Evolutionary conservation across 1,140 invertebrate genomes (phyloP).

Genomic region (Rhizoglyphus robini): DNA sequence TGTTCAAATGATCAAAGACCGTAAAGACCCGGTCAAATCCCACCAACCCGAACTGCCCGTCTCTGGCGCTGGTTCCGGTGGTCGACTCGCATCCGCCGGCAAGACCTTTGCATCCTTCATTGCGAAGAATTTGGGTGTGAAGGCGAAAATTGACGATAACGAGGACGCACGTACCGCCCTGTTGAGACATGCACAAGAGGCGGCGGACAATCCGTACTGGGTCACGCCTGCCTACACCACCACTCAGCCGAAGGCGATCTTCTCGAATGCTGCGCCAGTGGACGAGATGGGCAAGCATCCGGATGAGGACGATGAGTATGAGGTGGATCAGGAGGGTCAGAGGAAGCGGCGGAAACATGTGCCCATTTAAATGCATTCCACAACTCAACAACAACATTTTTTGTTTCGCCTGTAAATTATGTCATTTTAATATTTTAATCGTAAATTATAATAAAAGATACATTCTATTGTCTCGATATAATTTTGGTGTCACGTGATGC

Average conservation of each 20-base stretch:
- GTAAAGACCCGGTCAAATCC: constrained; percentile 82
- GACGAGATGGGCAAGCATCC: not conserved
- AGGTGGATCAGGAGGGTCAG: not conserved
- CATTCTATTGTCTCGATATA: too few species aligned
- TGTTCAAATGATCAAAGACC: constrained; percentile 80
- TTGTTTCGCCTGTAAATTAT: too few species aligned
- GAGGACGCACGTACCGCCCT: constrained; percentile 93
- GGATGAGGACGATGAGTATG: constrained; percentile 14
- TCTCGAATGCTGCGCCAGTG: constrained; percentile 22
- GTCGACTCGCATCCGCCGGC: constrained; percentile 84
- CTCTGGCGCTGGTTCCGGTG: constrained; percentile 57
- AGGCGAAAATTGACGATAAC: constrained; percentile 76
- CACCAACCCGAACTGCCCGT: constrained; percentile 87
- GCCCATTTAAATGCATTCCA: constrained; percentile 2
- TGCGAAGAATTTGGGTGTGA: constrained; percentile 81
- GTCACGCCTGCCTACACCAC: constrained; percentile 76
- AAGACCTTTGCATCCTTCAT: constrained; percentile 94
- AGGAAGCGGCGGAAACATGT: constrained; percentile 8
- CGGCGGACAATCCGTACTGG: constrained; percentile 93
- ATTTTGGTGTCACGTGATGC: too few species aligned
- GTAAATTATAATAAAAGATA: too few species aligned
- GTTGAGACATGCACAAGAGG: constrained; percentile 89
- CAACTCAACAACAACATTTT: too few species aligned
- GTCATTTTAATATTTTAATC: too few species aligned
- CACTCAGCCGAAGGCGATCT: constrained; percentile 35